Evolutionary conservation across 2,888 invertebrate genomes (phyloP).

Genomic region (Clepsis dumicolana): DNA sequence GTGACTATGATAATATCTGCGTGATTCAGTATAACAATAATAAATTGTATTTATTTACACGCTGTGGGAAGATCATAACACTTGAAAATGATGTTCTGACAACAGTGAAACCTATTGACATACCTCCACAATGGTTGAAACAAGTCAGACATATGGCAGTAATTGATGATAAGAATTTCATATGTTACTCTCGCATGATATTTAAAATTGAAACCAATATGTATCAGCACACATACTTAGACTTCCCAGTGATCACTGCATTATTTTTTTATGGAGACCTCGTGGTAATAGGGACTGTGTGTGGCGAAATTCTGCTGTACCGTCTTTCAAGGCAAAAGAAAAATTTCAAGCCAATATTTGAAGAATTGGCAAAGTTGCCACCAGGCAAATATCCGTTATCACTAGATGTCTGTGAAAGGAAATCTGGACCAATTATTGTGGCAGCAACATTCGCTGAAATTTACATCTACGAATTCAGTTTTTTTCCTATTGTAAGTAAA

Average conservation of each 20-base stretch:
- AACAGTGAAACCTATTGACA: constrained; percentile 55
- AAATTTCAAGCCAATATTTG: constrained; percentile 64
- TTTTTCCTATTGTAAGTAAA: constrained; percentile 72
- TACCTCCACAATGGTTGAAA: constrained; percentile 70
- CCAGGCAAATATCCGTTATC: constrained; percentile 71
- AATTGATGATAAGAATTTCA: constrained; percentile 69
- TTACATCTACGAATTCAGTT: constrained; percentile 64
- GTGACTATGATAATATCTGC: constrained; percentile 69
- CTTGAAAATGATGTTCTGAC: constrained; percentile 53
- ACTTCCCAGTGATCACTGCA: constrained; percentile 73
- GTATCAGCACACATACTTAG: constrained; percentile 69
- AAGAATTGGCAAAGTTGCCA: constrained; percentile 63
- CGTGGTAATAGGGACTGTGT: constrained; percentile 67
- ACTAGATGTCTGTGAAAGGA: constrained; percentile 72
- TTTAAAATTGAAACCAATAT: constrained; percentile 73
- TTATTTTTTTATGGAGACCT: constrained; percentile 74
- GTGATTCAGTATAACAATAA: constrained; percentile 63
- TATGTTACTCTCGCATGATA: constrained; percentile 72
- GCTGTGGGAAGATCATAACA: constrained; percentile 69
- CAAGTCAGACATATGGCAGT: constrained; percentile 68
- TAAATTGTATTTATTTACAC: constrained; percentile 64
- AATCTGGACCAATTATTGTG: constrained; percentile 68
- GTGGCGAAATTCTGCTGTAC: constrained; percentile 70
- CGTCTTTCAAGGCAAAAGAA: constrained; percentile 66
- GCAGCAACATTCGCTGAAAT: constrained; percentile 71